Percentiles rank a stretch among this genome's conserved stretches.
phyloP scores from a whole-genome alignment of 2,797 vertebrate genomes.

The Vespertilio murinus region DNA sequence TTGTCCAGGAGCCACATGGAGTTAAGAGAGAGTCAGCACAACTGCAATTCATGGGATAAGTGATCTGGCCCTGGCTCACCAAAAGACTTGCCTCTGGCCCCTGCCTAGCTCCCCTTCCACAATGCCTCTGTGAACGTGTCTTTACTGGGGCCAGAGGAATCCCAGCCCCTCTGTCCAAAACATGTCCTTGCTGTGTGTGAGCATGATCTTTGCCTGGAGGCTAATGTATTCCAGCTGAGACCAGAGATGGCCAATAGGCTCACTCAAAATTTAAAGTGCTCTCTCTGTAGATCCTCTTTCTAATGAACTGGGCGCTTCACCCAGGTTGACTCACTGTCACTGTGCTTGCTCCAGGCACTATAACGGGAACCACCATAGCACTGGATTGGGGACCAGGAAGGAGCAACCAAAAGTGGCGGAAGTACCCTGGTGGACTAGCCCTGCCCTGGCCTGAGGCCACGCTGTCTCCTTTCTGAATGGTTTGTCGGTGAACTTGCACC shows the following conservation, averaged over 20 bases:
- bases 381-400: constrained; percentile 36
- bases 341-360: background rate
- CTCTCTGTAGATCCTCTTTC: background rate
- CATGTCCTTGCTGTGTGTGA: background rate
- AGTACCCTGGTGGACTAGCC: constrained; percentile 8
- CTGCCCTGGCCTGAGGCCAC: constrained; percentile 23
- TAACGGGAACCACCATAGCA: background rate
- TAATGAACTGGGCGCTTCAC: background rate
- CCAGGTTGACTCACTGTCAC: background rate
- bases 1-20: constrained; percentile 25
- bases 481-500: constrained; percentile 51
- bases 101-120: background rate
- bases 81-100: background rate
- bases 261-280: background rate
- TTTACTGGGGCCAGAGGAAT: constrained; percentile 22
- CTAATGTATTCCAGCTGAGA: background rate
- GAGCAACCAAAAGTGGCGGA: background rate
- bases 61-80: background rate
- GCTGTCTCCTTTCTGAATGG: constrained; percentile 23
- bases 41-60: background rate
- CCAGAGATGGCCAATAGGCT: background rate
- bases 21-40: background rate
- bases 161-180: background rate
- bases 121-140: background rate
- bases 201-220: background rate